phyloP scores from a whole-genome alignment of 2,888 invertebrate species.

The Eubasilissa splendida region DNA sequence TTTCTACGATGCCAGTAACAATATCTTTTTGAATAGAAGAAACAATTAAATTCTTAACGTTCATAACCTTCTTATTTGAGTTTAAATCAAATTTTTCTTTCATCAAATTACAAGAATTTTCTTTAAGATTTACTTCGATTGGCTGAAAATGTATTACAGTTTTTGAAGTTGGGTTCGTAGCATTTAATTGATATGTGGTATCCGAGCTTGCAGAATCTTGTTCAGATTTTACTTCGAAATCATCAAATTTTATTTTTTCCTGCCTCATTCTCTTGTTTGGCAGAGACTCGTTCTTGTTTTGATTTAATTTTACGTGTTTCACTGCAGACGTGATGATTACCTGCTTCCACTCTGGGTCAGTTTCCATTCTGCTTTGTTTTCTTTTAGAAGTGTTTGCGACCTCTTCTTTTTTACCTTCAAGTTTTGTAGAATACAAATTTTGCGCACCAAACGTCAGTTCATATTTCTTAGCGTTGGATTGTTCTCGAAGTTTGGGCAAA shows the following conservation, averaged over 20 bases:
- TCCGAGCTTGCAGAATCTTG: too few species aligned
- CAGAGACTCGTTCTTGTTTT: constrained; percentile 16
- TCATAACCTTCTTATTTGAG: neutral
- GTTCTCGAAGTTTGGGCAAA: neutral
- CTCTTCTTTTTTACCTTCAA: constrained; percentile 14
- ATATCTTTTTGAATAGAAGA: constrained; percentile 29
- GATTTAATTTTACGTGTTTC: neutral
- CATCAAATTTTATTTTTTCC: neutral
- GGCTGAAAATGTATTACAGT: too few species aligned
- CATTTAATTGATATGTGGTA: too few species aligned
- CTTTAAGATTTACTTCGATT: neutral
- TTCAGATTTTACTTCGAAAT: neutral
- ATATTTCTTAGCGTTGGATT: neutral
- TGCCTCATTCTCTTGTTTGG: constrained; percentile 23
- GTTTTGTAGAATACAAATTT: neutral
- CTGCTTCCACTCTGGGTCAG: neutral
- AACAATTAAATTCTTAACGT: neutral
- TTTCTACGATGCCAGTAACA: neutral
- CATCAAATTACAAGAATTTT: neutral
- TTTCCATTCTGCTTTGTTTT: neutral
- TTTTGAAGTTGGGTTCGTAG: too few species aligned
- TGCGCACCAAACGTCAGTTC: neutral
- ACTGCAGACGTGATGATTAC: neutral
- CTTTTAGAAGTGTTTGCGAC: constrained; percentile 26
- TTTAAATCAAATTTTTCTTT: constrained; percentile 9